Evolutionary conservation across 2,888 invertebrate genomes (phyloP), one percentile per base, ranked within the genome.

Genomic region (Anthrax anthrax): DNA sequence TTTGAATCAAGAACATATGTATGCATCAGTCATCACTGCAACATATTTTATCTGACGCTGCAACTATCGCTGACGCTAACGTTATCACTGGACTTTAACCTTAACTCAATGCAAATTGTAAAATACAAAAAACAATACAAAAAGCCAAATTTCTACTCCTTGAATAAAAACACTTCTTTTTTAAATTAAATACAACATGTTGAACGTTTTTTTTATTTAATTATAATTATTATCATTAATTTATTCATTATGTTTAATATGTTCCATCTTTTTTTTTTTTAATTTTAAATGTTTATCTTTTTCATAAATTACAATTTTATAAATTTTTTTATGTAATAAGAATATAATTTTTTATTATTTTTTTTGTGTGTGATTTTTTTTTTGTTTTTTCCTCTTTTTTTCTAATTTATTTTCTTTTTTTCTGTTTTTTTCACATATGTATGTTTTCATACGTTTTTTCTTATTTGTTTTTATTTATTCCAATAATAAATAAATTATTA

Each of bases 101-200:
- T n/a, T n/a, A n/a, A n/a, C n/a, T n/a, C n/a, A n/a, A n/a, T n/a
- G n/a, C n/a, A n/a, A n/a, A n/a, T n/a, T n/a, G n/a, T n/a, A n/a
- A n/a, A n/a, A n/a, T n/a, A n/a, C n/a, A n/a, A n/a, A n/a, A n/a
- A n/a, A n/a, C n/a, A n/a, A n/a, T n/a, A n/a, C n/a, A n/a, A n/a
- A n/a, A n/a, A n/a, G n/a, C n/a, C n/a, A n/a, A n/a, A n/a, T n/a
- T n/a, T n/a, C n/a, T n/a, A n/a, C n/a, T n/a, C n/a, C n/a, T n/a
- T n/a, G 23, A 32, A 32, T 12, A 12, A 32, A 32, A 32, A 32
- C 29, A 32, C 29, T 12, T 32, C 12, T 10, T 1, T n/a, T 9
- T 23, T n/a, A 37, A 46, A n/a, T 48, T 48, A 50, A 50, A 50
- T 50, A 48, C 46, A 50, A 50, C 50, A 50, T 50, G 39, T 48